These are phyloP conservation scores for Tachycineta bicolor DNA, from an alignment of 2,113 vertebrate species.

Conservation along the genomic window DNA sequence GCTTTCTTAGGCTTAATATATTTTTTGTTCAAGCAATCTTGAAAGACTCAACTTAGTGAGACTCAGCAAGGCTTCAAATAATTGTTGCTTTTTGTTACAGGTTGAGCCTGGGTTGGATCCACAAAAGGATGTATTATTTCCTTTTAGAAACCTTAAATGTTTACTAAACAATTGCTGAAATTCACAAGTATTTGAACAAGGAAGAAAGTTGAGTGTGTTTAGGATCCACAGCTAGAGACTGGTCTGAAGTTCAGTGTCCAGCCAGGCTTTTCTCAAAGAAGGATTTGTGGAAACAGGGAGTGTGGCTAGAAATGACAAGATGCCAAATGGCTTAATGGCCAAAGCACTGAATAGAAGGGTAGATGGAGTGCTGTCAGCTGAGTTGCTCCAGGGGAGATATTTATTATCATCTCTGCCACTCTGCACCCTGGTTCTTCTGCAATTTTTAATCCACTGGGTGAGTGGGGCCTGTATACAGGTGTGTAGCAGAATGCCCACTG, in stretches of 20 bases:
- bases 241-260: background rate
- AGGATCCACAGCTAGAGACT: background rate
- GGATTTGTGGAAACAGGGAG: background rate
- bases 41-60: background rate
- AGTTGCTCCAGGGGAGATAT: background rate
- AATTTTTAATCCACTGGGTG: background rate
- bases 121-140: background rate
- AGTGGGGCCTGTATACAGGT: no score
- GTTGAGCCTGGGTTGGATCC: background rate
- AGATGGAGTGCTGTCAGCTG: background rate
- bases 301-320: background rate
- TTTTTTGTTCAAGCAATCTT: background rate
- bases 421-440: background rate
- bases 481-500: background rate
- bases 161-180: background rate
- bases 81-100: background rate
- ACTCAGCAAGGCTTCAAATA: background rate
- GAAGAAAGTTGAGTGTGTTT: background rate
- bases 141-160: background rate
- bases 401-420: background rate
- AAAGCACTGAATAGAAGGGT: background rate
- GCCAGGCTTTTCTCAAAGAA: background rate
- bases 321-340: background rate
- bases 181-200: background rate
- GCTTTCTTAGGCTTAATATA: background rate